Evolutionary conservation across 2,797 vertebrate species (phyloP), one percentile per base, ranked within the genome.

Genomic region (Luscinia luscinia): DNA sequence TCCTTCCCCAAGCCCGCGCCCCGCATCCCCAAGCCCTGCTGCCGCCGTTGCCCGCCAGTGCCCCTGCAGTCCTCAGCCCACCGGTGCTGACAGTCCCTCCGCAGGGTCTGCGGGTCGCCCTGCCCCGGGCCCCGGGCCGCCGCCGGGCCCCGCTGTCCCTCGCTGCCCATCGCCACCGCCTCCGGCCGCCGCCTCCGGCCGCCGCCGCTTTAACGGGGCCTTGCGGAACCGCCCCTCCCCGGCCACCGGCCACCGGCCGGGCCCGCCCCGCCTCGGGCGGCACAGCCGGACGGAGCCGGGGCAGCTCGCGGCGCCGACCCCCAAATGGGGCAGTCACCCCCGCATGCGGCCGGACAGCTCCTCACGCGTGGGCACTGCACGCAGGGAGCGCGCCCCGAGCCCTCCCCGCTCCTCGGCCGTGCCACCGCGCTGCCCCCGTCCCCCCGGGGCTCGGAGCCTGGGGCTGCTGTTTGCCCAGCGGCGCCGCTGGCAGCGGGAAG

Each of bases 41-140:
- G 38, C 15, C 19, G 38, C 27, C 48, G 11, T 3, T 17, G 57
- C 41, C 32, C 41, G 9, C 41, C 45, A 7, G 6, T 8, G 4
- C n/a, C 46, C 11, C 14, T 9, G 18, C 28, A 12, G 28, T 32
- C 32, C 62, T 11, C 21, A 11, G 27, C 84, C 40, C 78, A 89
- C 94, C 91, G 85, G 54, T 93, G 91, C 45, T 89, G 91, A 41
- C 88, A 93, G 88, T 85, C 88, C 63, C 85, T 83, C 43, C 89
- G 58, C 67, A 75, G 84, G 21, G 84, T 80, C 52, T 32, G 43
- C 6, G 67, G 24, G 41, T 90, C 87, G 12, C 83, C 77, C 46
- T 36, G 55, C 1, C 77, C 68, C 15, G 57, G 49, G 21, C 38
- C 41, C 19, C 32, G 75, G 36, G 63, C 40, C 26, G 57, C 55